Percentiles rank a stretch among this genome's conserved stretches.
Conservation (phyloP, 2,888 invertebrate genomes). For the Lysandra coridon region DNA sequence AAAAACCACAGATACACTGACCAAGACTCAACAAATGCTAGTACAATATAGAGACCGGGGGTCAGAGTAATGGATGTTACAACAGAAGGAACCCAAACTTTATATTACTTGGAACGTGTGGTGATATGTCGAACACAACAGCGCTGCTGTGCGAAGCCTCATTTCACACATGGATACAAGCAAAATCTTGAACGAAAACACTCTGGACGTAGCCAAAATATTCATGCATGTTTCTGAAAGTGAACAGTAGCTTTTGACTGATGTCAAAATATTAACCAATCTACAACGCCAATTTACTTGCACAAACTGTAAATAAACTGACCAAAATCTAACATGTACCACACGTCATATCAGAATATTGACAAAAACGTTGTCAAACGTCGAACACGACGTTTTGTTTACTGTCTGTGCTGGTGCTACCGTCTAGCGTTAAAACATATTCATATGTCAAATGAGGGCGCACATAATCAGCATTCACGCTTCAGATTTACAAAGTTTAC, state of each 20-base stretch:
- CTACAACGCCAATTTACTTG: no score
- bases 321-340: no score
- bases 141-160: not conserved
- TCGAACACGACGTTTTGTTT: no score
- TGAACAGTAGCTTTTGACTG: no score
- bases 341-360: no score
- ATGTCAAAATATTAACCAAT: no score
- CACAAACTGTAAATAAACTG: no score
- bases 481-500: slow-evolving; percentile 23
- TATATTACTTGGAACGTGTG: not conserved
- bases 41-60: not conserved
- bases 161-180: not conserved
- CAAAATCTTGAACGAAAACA: not conserved
- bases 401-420: no score
- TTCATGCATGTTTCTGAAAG: no score
- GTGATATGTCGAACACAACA: slow-evolving; percentile 18
- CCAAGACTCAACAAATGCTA: not conserved
- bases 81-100: not conserved
- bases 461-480: slow-evolving; percentile 6
- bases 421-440: not conserved
- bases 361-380: no score
- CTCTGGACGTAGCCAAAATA: no score
- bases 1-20: not conserved
- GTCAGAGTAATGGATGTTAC: not conserved
- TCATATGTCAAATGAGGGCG: not conserved